phyloP scores from a whole-genome alignment of 2,113 vertebrate species.

The Glaucidium brasilianum region DNA sequence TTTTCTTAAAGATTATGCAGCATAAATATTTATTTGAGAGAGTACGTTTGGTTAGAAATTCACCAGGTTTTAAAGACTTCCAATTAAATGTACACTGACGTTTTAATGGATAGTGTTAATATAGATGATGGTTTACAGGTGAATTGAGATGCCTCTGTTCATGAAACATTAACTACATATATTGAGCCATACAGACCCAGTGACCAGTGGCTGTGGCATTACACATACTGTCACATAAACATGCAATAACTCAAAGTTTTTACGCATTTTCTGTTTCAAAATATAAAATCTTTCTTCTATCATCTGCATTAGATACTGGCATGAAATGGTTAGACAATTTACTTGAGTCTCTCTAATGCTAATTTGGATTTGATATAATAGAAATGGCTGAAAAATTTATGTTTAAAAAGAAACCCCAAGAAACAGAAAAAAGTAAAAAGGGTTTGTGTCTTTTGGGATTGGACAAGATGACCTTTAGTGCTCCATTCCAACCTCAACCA shows the following conservation, averaged over 20 bases:
- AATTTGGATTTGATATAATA: background rate
- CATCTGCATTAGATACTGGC: background rate
- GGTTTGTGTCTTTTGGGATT: background rate
- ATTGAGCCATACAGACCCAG: background rate
- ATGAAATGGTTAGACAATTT: background rate
- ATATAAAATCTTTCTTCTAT: background rate
- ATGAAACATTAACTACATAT: background rate
- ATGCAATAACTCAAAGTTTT: background rate
- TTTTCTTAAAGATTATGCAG: background rate
- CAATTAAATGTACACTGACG: background rate
- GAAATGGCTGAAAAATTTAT: background rate
- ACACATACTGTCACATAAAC: background rate
- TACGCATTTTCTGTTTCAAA: background rate
- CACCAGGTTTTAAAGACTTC: background rate
- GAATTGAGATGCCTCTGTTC: background rate
- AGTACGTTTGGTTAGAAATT: background rate
- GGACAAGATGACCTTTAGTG: background rate
- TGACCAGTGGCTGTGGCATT: background rate
- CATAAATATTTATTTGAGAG: background rate
- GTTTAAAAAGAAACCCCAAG: background rate
- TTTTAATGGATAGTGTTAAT: background rate
- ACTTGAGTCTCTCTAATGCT: background rate
- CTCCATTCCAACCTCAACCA: background rate
- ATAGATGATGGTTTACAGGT: background rate
- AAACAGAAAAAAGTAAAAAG: background rate